Evolutionary conservation across 2,888 invertebrate genomes (phyloP), one percentile per base, ranked within the genome.

Genomic region (Rhogogaster chlorosoma): DNA sequence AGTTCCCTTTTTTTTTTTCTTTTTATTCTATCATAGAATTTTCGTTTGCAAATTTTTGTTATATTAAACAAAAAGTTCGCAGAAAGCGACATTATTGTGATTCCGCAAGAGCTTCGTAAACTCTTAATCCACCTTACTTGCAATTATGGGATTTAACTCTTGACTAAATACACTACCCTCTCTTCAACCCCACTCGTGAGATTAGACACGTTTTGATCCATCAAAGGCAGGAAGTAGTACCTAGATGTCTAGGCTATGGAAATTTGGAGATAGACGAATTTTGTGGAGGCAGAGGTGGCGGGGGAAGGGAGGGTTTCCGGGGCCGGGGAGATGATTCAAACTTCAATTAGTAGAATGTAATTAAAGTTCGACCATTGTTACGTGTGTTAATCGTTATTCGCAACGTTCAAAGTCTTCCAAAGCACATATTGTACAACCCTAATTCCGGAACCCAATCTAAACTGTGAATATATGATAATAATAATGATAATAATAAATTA

Each of bases 321-420:
- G 29, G 61, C 36, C n/a, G 71, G 42, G 38, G n/a, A 73, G 71
- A 73, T 73, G 38, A 42, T 83, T 83, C 45, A 67, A 83, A 83
- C 83, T 83, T 83, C 83, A 83, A 83, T 83, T 83, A 83, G 67
- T 38, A 67, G 70, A 70, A 83, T 83, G 83, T 83, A 45, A 83
- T 83, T 70, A 67, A 83, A 83, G 83, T 83, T 70, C 15, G 67
- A 49, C 38, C 83, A 67, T 83, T 67, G 67, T 83, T 67, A 83
- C 67, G 32, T 83, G 53, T 64, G n/a, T 70, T 42, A 80, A 80
- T 61, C 80, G 80, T 36, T 22, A 38, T 80, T 49, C 75, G 38
- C 45, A n/a, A 45, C 29, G 18, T 38, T 36, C 70, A 36, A 70
- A 70, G 32, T 36, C 67, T 32, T 15, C 67, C 29, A 29, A 67